These are phyloP conservation scores for Tauraco hartlaubi DNA, from an alignment of 2,797 vertebrate genomes.

Conservation along the genomic window DNA sequence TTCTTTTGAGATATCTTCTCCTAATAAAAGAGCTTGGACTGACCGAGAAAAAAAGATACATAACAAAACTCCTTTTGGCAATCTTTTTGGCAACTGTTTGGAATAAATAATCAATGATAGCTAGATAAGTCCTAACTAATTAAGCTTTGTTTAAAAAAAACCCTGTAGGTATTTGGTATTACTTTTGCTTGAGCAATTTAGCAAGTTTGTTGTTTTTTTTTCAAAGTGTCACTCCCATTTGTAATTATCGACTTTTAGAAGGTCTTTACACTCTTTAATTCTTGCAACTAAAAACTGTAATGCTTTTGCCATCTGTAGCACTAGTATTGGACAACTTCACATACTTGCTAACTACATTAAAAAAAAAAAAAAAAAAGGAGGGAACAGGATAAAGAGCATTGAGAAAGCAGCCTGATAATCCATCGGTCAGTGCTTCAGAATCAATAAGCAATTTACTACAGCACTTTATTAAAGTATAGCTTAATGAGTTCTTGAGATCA, in stretches of 20 bases:
- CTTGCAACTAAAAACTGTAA: background rate
- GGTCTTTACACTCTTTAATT: background rate
- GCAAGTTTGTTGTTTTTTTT: background rate
- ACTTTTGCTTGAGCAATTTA: background rate
- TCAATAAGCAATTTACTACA: slow-evolving; percentile 34
- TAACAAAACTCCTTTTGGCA: background rate
- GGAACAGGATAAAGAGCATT: background rate
- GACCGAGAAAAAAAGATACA: background rate
- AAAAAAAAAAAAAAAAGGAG: background rate
- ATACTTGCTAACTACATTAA: background rate
- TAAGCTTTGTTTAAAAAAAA: background rate
- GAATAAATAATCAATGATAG: background rate
- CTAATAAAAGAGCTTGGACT: background rate
- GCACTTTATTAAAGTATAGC: background rate
- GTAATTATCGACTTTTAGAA: background rate
- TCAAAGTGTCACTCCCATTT: background rate
- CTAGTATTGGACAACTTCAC: background rate
- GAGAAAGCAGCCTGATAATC: background rate
- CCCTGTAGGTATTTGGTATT: background rate
- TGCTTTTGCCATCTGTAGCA: background rate
- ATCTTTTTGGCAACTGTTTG: background rate
- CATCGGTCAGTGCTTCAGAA: background rate
- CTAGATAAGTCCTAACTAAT: background rate
- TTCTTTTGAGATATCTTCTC: background rate
- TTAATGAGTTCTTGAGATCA: slow-evolving; percentile 2